A percentile compares a stretch with the other conserved stretches of the same genome.
phyloP scores from a whole-genome alignment of 1,140 invertebrate genomes.

The Diuraphis noxia region DNA sequence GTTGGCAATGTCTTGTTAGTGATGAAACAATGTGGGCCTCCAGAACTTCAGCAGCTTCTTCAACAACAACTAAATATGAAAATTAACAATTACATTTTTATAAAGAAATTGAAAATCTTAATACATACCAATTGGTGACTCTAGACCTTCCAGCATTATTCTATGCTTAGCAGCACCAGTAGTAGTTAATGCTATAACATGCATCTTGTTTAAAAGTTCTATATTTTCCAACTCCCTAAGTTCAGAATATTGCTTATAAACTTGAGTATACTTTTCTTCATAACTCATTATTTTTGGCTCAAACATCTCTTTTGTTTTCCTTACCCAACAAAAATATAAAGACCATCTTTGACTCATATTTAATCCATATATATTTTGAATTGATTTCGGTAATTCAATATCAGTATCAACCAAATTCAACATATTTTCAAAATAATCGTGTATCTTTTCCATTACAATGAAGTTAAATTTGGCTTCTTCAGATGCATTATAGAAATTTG shows the following conservation, averaged over 20 bases:
- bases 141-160: conserved; percentile 66
- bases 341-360: conserved; percentile 26
- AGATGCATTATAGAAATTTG: neutral
- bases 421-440: conserved; percentile 27
- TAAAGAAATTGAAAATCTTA: neutral
- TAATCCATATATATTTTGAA: neutral
- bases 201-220: conserved; percentile 54
- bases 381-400: neutral
- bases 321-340: conserved; percentile 18
- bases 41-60: conserved; percentile 84
- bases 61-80: neutral
- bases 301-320: neutral
- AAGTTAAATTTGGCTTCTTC: conserved; percentile 24
- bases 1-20: conserved; percentile 72
- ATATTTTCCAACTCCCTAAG: conserved; percentile 51
- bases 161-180: conserved; percentile 73
- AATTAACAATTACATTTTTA: neutral
- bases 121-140: conserved; percentile 64
- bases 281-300: neutral
- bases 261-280: neutral
- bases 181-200: conserved; percentile 77
- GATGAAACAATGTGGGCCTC: conserved; percentile 76
- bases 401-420: neutral
- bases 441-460: neutral
- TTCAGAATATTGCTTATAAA: conserved; percentile 41